phyloP scores from a whole-genome alignment of 2,888 invertebrate genomes.

The Pristionchus fissidentatus region DNA sequence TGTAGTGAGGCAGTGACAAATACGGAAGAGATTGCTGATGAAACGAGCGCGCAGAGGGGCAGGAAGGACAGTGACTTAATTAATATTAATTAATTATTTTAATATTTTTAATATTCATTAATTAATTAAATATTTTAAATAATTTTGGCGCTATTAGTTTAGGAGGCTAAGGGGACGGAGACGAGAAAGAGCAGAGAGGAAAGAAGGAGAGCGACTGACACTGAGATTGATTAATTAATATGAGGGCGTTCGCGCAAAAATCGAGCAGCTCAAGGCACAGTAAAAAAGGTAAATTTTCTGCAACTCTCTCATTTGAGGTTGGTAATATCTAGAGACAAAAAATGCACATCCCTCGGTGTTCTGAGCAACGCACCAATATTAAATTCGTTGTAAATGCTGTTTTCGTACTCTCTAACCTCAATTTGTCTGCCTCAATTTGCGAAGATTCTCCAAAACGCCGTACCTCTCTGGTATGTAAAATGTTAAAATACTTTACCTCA shows the following conservation, averaged over 20 bases:
- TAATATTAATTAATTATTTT: too few species aligned
- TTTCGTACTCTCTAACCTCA: neutral
- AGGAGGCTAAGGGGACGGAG: neutral
- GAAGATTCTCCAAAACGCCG: neutral
- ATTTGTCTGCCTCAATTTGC: neutral
- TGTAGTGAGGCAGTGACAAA: constrained; percentile 13
- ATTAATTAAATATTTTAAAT: neutral
- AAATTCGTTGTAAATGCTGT: neutral
- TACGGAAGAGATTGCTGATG: neutral
- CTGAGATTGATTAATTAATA: too few species aligned
- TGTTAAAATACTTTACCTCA: neutral
- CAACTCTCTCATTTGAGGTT: too few species aligned
- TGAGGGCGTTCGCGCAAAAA: too few species aligned
- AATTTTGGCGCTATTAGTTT: neutral
- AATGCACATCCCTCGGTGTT: neutral
- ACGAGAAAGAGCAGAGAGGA: neutral
- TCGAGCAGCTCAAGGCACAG: too few species aligned
- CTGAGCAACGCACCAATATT: neutral
- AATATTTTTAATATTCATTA: too few species aligned
- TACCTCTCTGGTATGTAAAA: too few species aligned
- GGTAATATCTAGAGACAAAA: too few species aligned
- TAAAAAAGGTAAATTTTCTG: too few species aligned
- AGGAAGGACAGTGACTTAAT: constrained; percentile 32
- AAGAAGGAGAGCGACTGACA: neutral
- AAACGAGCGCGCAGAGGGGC: neutral